Conservation (phyloP, 2,797 vertebrate species). For the Takifugu ocellatus region DNA sequence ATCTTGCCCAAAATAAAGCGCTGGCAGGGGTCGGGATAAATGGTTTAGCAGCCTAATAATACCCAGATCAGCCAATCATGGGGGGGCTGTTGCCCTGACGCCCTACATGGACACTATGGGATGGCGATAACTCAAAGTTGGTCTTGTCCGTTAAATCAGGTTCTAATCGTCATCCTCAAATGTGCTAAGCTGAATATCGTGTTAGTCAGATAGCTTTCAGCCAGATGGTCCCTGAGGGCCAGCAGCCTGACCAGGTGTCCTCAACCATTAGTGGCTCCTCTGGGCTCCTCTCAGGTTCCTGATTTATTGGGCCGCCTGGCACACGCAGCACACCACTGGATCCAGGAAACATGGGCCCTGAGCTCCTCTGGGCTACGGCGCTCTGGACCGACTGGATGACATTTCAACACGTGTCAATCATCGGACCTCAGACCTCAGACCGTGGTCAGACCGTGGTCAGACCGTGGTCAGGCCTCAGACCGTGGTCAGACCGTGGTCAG, state of each 20-base stretch:
- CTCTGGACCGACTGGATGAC: constrained; percentile 69
- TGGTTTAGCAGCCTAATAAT: not conserved
- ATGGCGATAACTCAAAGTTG: no score
- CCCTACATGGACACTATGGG: no score
- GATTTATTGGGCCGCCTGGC: constrained; percentile 68
- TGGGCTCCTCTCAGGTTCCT: constrained; percentile 64
- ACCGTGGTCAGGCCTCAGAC: no score
- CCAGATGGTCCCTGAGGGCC: not conserved
- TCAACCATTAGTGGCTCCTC: constrained; percentile 58
- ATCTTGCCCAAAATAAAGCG: not conserved
- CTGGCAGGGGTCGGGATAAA: not conserved
- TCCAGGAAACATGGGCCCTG: constrained; percentile 57
- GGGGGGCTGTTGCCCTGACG: not conserved
- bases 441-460: no score
- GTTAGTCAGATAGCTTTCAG: no score
- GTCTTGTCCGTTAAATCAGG: no score
- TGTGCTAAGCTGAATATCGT: no score
- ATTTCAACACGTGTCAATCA: constrained; percentile 70
- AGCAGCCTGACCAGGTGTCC: constrained; percentile 39
- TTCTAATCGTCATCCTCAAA: no score
- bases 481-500: no score
- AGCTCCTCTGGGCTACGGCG: constrained; percentile 56
- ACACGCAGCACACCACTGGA: constrained; percentile 60
- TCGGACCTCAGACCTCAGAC: not conserved
- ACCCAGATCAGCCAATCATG: not conserved